These are phyloP conservation scores for Ariolimax columbianus DNA, from an alignment of 2,888 invertebrate species.

Conservation along the genomic window DNA sequence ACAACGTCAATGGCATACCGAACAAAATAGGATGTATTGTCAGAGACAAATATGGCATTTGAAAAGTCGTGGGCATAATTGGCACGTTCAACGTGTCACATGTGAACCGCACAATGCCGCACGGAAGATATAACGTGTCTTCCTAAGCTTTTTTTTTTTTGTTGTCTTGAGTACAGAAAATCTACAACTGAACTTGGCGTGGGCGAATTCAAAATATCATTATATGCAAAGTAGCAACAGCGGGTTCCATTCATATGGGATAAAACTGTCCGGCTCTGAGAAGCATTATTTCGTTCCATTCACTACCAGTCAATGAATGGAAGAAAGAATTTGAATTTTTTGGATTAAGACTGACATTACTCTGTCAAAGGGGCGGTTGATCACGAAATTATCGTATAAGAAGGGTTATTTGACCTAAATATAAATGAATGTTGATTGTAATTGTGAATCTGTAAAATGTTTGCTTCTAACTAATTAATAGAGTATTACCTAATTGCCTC, in stretches of 20 bases:
- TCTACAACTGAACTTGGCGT: neutral
- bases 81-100: conserved; percentile 15
- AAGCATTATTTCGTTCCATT: no score
- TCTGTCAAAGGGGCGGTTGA: no score
- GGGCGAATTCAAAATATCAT: conserved; percentile 1
- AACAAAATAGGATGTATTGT: conserved; percentile 4
- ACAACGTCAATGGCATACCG: neutral
- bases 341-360: no score
- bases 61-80: conserved; percentile 32
- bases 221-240: conserved; percentile 21
- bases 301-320: no score
- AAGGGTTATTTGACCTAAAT: no score
- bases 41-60: conserved; percentile 20
- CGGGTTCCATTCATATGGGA: neutral
- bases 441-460: no score
- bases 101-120: neutral
- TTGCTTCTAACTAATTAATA: no score
- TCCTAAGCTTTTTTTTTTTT: conserved; percentile 6
- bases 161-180: neutral
- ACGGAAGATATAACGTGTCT: neutral
- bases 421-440: no score
- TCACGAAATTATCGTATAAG: no score
- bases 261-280: no score
- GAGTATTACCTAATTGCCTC: no score
- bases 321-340: no score